Conservation (phyloP, 2,797 vertebrate species). For the Hippopotamyrus pictus region DNA sequence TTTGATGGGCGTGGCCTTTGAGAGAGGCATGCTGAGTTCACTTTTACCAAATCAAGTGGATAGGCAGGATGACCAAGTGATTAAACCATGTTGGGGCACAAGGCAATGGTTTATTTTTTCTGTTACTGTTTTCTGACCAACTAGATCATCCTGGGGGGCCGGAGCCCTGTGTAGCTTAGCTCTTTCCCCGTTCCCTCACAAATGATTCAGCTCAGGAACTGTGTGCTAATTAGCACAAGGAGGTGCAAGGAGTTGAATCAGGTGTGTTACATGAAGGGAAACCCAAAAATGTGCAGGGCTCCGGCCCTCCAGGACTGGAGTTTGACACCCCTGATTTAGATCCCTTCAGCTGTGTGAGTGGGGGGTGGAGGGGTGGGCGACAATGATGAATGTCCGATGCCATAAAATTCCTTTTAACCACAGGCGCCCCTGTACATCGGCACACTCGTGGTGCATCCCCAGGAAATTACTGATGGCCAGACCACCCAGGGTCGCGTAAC, state of each 20-base stretch:
- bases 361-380: not conserved
- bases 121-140: not conserved
- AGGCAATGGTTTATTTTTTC: not conserved
- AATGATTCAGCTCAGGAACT: not conserved
- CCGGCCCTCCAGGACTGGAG: not conserved
- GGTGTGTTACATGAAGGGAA: not conserved
- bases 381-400: not conserved
- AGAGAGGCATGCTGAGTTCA: not conserved
- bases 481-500: not conserved
- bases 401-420: constrained; percentile 19
- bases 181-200: not conserved
- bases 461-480: not conserved
- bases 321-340: not conserved
- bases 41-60: not conserved
- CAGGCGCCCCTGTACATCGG: not conserved
- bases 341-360: not conserved
- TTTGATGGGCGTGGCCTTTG: not conserved
- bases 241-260: not conserved
- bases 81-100: not conserved
- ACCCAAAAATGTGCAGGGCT: not conserved
- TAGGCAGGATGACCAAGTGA: not conserved
- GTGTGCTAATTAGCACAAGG: not conserved
- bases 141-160: not conserved
- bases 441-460: not conserved
- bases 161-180: not conserved